Base-by-base conservation (phyloP, 2,113 vertebrate species). In the Actenoides hombroni region DNA sequence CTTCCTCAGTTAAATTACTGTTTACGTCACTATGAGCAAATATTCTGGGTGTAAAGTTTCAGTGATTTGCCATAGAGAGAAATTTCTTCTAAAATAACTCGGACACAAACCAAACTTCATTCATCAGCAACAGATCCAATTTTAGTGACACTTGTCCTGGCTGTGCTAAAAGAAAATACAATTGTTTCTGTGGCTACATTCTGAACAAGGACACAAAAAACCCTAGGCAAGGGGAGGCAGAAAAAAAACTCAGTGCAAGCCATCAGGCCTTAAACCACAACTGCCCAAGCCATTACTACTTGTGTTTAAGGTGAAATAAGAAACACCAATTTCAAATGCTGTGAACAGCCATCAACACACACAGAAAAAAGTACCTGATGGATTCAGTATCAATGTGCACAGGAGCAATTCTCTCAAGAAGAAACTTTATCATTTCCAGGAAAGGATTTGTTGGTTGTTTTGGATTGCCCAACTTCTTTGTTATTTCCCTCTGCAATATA, bases 341-440 rank as follows among this genome's bases (percentile, higher is more conserved):
- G 25, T 11, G 15, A 83, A 49, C 2, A 3, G 76, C 8, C 1
- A 6, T 46, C 42, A 79, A 20, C n/a, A 86, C n/a, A 68, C 20
- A 64, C 68, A 69, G 16, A 71, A 37, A 90, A 8, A 84, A 76
- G 56, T 98, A 99, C 98, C 98, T 99, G 97, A 99, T 98, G 60
- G 98, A 98, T 90, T 98, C 98, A 14, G 98, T 98, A 95, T 99
- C 98, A 89, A 99, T 99, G 92, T 99, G 98, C 44, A 98, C 98
- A 40, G 98, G 98, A 49, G 98, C 98, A 92, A 99, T 99, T 87
- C 99, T 98, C 95, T 99, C 99, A 79, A 99, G 95, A 79, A 99
- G 98, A 96, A 99, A 99, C 84, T 99, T 99, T 92, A 99, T 98
- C 99, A 99, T 99, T 97, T 99, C 98, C 93, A 99, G 90, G 92